Base-by-base conservation (phyloP, 2,888 invertebrate species). In the Caenorhabditis becei region DNA sequence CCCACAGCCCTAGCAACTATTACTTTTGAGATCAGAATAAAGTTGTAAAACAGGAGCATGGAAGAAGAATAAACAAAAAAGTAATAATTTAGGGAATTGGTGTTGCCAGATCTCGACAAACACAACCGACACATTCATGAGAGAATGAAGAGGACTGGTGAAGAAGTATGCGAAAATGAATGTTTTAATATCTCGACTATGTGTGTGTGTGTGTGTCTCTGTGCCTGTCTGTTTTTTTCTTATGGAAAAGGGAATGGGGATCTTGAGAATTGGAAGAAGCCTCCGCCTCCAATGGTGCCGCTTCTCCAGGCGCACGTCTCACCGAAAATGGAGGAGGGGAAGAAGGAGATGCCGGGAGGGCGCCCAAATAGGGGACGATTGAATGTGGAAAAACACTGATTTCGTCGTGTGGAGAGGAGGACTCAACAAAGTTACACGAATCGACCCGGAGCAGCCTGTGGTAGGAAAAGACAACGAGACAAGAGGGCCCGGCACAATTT, bases 361-460 rank as follows among this genome's bases (percentile, higher is more conserved):
- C 74, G 80, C 72, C 56, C 62, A 77, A 75, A 66, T 75, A 75
- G 75, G 74, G 66, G 59, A 58, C 74, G 74, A 75, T 75, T 75
- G 66, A 59, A 71, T 61, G 78, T 54, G 65, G 65, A 66, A 67
- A 62, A 72, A 72, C 72, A 79, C 71, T 79, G 71, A 70, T 72
- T 66, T 79, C 51, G 58, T 35, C 72, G 59, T 41, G 51, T 63
- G 44, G 63, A 72, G 32, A 63, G 61, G 18, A 61, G 44, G 66
- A 61, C 75, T 75, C 66, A 75, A 75, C 75, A 72, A 74, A 79
- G 72, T 74, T 72, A 63, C 62, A 71, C 78, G 78, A 78, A 78
- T 71, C 71, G 70, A 70, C 54, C 44, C 51, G 41, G 66, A 32
- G n/a, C 37, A 54, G 56, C 37, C 58, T 32, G 49, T 28, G 49